Evolutionary conservation across 2,113 vertebrate species (phyloP).

Genomic region (Tinamus guttatus): DNA sequence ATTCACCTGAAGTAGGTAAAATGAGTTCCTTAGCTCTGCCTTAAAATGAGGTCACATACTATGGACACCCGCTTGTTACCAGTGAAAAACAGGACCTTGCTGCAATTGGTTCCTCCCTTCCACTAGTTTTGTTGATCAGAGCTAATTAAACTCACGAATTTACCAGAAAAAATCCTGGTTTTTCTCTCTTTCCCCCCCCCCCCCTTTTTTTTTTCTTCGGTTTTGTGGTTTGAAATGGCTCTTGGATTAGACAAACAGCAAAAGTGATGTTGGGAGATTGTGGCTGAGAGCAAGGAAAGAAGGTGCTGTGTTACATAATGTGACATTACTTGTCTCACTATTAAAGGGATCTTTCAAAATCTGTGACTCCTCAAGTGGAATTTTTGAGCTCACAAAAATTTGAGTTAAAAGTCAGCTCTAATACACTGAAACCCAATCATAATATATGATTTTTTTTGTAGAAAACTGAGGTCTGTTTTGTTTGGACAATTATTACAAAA

Average conservation of each 20-base stretch:
- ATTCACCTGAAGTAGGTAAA: not conserved
- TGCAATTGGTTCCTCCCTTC: fast-evolving
- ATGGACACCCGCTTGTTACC: not conserved
- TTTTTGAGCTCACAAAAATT: not conserved
- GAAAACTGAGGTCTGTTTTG: not conserved
- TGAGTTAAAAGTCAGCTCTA: not conserved
- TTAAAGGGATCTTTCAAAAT: not conserved
- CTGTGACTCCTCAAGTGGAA: not conserved
- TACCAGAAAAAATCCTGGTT: not conserved
- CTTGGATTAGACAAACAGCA: not conserved
- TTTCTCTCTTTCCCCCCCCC: too few relatives aligned
- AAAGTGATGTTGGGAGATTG: not conserved
- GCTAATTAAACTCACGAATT: not conserved
- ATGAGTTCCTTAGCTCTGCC: not conserved
- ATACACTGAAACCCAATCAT: not conserved
- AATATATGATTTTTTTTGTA: not conserved
- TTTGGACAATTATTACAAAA: not conserved
- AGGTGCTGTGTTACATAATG: not conserved
- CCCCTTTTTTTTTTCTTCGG: too few relatives aligned
- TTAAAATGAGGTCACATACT: not conserved
- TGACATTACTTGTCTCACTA: not conserved
- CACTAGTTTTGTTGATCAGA: not conserved
- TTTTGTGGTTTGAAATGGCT: not conserved
- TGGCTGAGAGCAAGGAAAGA: not conserved
- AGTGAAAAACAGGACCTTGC: not conserved